Conservation (phyloP, 2,113 vertebrate species). For the Tamias sibiricus region DNA sequence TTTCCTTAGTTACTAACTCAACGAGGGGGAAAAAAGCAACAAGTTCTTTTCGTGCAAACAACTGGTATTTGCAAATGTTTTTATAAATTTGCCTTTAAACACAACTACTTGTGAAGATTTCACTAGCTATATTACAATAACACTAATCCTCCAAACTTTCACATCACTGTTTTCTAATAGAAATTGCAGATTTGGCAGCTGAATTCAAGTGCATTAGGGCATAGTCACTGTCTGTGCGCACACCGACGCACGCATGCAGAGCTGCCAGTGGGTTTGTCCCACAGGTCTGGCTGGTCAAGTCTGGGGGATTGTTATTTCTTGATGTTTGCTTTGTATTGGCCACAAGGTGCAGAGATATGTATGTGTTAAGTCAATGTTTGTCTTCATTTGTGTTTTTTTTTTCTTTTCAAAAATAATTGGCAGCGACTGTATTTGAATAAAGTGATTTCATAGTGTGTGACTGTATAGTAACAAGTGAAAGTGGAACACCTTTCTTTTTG, state of each 20-base stretch:
- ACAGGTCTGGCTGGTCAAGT: constrained; percentile 47
- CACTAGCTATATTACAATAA: constrained; percentile 50
- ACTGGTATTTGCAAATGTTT: constrained; percentile 33
- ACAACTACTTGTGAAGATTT: constrained; percentile 50
- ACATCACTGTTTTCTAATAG: constrained; percentile 25
- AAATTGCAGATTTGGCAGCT: not conserved
- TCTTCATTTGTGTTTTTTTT: constrained; percentile 52
- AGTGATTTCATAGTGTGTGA: constrained; percentile 77
- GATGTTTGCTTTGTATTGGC: constrained; percentile 85
- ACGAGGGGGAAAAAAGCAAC: not conserved
- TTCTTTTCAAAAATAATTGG: constrained; percentile 76
- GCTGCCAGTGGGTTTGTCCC: constrained; percentile 67
- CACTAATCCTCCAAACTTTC: constrained; percentile 55
- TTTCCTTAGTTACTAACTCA: constrained; percentile 42
- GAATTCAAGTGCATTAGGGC: not conserved
- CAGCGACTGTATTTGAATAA: constrained; percentile 80
- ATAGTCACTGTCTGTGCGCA: not conserved
- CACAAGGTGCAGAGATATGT: constrained; percentile 83
- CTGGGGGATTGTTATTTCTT: constrained; percentile 63
- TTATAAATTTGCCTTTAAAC: constrained; percentile 65
- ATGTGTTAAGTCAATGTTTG: constrained; percentile 63
- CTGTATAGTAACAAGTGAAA: constrained; percentile 79
- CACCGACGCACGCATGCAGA: not conserved
- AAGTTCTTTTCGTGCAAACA: constrained; percentile 41
- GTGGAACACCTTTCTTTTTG: constrained; percentile 80